Base-by-base conservation (phyloP, 2,113 vertebrate species). In the Myanophis thanlyinensis region DNA sequence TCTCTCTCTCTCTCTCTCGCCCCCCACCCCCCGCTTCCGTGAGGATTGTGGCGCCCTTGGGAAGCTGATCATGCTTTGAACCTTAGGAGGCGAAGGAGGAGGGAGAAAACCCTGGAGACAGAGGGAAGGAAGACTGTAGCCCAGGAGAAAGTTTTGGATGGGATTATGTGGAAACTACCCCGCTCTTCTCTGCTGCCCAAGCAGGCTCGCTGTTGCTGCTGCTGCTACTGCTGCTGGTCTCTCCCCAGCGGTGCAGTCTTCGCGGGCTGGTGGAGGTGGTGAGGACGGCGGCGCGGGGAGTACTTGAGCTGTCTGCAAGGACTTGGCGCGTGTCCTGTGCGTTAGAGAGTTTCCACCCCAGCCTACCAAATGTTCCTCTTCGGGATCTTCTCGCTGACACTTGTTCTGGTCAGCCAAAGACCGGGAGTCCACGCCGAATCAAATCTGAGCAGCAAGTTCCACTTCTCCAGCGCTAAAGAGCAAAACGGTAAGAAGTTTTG, bases 361-460 rank as follows among this genome's bases (percentile, higher is more conserved):
- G 96, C 97, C 97, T 98, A 98, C 98, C 99, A 98, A 99, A 99
- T 99, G 99, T 98, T 98, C 98, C 98, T 98, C 97, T 96, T 98
- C 98, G 98, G 98, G 95, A 92, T 98, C 95, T 95, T 99, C 97
- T 98, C 98, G 96, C 98, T 99, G 97, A 98, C 98, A 98, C 98
- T 98, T 97, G 98, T 98, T 98, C 98, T 98, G 97, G 96, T 96
- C 97, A 96, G 98, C 97, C 98, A 97, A 96, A 98, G 97, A 93
- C 97, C 97, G 97, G 98, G 98, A 94, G 97, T 98, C 96, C 98
- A 95, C 96, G 98, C 98, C 93, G 98, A 99, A 97, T 98, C 98
- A 96, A 98, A 97, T 97, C 98, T 98, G 94, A 98, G 98, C 97
- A 98, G 97, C 97, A 99, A 99, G 96, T 98, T 98, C 97, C 98